Conservation (phyloP, 30 jellyfish, hydroid and myxozoan genomes). For the Aurelia sp. region DNA sequence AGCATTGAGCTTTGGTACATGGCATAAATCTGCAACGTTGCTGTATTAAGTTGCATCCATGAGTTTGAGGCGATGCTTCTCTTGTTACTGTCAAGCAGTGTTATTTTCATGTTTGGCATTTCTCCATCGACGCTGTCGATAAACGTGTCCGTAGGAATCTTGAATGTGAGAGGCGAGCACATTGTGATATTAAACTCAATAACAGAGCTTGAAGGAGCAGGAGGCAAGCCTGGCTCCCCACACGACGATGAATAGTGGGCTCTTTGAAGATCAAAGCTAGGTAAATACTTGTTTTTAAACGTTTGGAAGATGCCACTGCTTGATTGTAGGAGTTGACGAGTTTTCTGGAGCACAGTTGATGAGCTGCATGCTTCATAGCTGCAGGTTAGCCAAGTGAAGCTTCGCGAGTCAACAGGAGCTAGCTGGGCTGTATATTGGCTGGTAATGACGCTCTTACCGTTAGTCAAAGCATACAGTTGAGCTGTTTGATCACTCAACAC, state of each 20-base stretch:
- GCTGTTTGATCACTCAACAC: conserved; percentile 18
- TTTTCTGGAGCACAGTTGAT: conserved; percentile 24
- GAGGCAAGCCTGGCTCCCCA: conserved; percentile 65
- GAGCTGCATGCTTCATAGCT: conserved; percentile 52
- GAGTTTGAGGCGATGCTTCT: conserved; percentile 45
- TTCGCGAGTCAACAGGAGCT: conserved; percentile 43
- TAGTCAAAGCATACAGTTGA: conserved; percentile 24
- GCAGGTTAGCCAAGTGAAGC: conserved; percentile 78
- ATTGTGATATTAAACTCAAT: conserved; percentile 41
- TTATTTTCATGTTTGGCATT: conserved; percentile 41
- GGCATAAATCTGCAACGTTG: conserved; percentile 63
- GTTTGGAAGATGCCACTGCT: conserved; percentile 1
- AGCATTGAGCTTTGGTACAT: conserved; percentile 42
- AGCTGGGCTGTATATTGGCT: conserved; percentile 20
- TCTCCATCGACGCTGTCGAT: conserved; percentile 74
- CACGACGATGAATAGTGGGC: conserved; percentile 71
- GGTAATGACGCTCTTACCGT: conserved; percentile 29
- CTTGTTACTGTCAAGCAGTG: conserved; percentile 44
- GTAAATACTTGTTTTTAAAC: conserved; percentile 32
- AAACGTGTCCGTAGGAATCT: conserved; percentile 54
- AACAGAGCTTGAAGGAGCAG: conserved; percentile 21
- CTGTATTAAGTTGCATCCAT: conserved; percentile 87
- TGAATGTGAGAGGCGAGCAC: conserved; percentile 71
- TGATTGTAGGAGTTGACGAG: conserved; percentile 33
- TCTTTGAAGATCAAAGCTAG: conserved; percentile 41